Percentiles rank a stretch among this genome's conserved stretches.
Conservation (phyloP, 2,113 vertebrate species). For the Limanda limanda region DNA sequence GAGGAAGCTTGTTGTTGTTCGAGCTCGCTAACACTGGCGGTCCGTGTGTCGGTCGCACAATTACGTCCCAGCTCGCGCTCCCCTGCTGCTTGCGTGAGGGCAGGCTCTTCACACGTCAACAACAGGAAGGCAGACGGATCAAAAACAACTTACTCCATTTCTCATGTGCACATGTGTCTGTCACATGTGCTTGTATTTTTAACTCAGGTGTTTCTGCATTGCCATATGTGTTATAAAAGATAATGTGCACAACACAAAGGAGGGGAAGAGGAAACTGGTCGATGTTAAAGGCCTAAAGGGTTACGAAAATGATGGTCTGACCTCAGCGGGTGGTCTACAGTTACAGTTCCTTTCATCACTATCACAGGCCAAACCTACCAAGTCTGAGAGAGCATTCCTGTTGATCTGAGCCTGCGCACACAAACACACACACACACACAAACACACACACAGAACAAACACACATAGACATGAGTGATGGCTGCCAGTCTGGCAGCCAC, state of each 20-base stretch:
- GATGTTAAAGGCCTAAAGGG: slow-evolving; percentile 67
- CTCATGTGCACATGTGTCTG: slow-evolving; percentile 34
- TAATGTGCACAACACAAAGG: slow-evolving; percentile 18
- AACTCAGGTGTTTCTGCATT: background rate
- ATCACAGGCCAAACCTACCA: slow-evolving; percentile 82
- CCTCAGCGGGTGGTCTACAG: slow-evolving; percentile 88
- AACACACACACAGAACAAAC: slow-evolving; percentile 21
- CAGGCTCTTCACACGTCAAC: slow-evolving; percentile 62
- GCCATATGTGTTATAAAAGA: background rate
- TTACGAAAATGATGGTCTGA: slow-evolving; percentile 77
- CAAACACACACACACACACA: background rate
- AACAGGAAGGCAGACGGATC: slow-evolving; percentile 73
- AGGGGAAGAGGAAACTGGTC: slow-evolving; percentile 29
- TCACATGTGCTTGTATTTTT: slow-evolving; percentile 27
- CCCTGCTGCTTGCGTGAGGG: slow-evolving; percentile 45
- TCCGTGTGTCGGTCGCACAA: slow-evolving; percentile 38
- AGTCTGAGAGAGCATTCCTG: slow-evolving; percentile 31
- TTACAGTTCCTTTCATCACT: slow-evolving; percentile 91
- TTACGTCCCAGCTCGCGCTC: slow-evolving; percentile 33
- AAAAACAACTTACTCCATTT: slow-evolving; percentile 50
- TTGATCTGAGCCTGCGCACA: too few relatives aligned
- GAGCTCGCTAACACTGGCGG: slow-evolving; percentile 16
- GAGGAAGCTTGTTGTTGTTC: slow-evolving; percentile 41
- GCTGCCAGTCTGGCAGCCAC: slow-evolving; percentile 82
- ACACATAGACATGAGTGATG: slow-evolving; percentile 82